Conservation (phyloP, 30 jellyfish, hydroid and myxozoan genomes). For the Turritopsis rubra region DNA sequence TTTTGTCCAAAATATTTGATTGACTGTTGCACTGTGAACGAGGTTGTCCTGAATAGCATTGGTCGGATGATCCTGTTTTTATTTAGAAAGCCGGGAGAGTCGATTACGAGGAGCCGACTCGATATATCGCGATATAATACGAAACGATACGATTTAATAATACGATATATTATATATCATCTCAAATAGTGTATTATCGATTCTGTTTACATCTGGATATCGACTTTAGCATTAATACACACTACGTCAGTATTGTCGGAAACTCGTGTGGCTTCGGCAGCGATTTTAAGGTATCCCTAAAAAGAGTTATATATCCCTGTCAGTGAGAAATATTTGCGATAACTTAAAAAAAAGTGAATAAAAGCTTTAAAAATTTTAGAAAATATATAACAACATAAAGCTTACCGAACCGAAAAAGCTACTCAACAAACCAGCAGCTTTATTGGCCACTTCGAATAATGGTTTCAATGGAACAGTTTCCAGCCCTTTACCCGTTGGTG, state of each 20-base stretch:
- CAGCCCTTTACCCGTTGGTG: not conserved
- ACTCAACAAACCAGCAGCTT: not conserved
- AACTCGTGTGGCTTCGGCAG: not conserved
- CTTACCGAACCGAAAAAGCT: not conserved
- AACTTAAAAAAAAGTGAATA: not conserved
- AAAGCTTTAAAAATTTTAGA: not conserved
- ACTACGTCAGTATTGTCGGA: not conserved
- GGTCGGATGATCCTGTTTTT: no score
- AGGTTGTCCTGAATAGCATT: no score
- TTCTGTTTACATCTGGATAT: not conserved
- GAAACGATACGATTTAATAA: not conserved
- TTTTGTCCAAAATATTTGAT: no score
- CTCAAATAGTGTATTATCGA: not conserved
- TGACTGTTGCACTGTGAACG: no score
- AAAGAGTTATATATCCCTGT: not conserved
- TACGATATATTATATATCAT: no score
- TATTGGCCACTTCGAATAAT: not conserved
- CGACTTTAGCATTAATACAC: not conserved
- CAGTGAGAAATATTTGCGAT: not conserved
- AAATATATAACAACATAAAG: not conserved
- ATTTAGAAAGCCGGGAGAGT: no score
- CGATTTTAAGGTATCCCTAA: not conserved
- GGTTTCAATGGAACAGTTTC: not conserved
- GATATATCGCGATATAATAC: not conserved
- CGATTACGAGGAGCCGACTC: no score